A percentile compares a stretch with the other conserved stretches of the same genome.
These are phyloP conservation scores for Lindbergichthys nudifrons DNA, from an alignment of 2,797 vertebrate species.

Conservation along the genomic window DNA sequence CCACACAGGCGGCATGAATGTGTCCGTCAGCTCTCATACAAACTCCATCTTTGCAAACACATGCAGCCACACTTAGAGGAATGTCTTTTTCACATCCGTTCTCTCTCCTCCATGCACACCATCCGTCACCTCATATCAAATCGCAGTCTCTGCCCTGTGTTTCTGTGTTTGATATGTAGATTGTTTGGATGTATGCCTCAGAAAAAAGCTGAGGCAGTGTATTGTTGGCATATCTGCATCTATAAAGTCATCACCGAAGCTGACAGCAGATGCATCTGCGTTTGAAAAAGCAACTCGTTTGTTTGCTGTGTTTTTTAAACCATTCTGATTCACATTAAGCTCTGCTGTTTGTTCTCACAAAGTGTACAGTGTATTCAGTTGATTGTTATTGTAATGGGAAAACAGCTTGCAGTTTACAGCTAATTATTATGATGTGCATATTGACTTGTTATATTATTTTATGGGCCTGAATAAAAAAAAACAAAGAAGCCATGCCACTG, in stretches of 20 bases:
- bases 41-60: constrained; percentile 21
- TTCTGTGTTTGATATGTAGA: constrained; percentile 33
- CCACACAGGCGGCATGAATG: constrained; percentile 3
- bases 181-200: background rate
- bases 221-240: constrained; percentile 45
- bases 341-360: constrained; percentile 1
- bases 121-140: constrained; percentile 44
- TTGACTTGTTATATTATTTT: constrained; percentile 35
- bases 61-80: background rate
- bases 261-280: constrained; percentile 34
- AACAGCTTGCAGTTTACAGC: constrained; percentile 15
- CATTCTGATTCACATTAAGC: background rate
- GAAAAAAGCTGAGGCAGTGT: constrained; percentile 11
- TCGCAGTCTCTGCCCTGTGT: constrained; percentile 14
- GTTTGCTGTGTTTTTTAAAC: background rate
- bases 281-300: constrained; percentile 12
- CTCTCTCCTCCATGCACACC: constrained; percentile 4
- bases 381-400: constrained; percentile 1
- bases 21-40: constrained; percentile 7
- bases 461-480: constrained; percentile 25
- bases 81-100: constrained; percentile 27
- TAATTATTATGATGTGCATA: constrained; percentile 39
- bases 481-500: constrained; percentile 21
- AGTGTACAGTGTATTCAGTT: background rate
- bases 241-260: constrained; percentile 41